Evolutionary conservation across 37 sponge, comb jelly and placozoan genomes (phyloP).

Genomic region (Agelas oroides): DNA sequence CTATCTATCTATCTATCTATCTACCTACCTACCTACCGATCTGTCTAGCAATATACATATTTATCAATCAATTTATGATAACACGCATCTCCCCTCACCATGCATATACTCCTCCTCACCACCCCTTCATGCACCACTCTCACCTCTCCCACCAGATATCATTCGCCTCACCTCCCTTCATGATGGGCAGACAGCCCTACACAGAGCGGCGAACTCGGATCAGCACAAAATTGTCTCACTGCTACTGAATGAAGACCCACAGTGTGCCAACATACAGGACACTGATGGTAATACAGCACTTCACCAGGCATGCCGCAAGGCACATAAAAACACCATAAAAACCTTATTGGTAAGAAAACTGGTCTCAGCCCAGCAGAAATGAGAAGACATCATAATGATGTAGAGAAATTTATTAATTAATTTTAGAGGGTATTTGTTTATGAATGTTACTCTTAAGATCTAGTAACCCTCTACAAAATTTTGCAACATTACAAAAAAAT

Average conservation of each 20-base stretch:
- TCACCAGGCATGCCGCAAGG: constrained; percentile 54
- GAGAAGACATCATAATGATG: no score
- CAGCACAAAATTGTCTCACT: constrained; percentile 26
- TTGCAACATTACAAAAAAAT: no score
- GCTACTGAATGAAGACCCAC: constrained; percentile 40
- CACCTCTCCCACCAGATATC: constrained; percentile 5
- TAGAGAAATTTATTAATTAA: no score
- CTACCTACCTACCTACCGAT: no score
- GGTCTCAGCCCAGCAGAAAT: no score
- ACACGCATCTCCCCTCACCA: constrained; percentile 48
- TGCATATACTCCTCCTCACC: constrained; percentile 49
- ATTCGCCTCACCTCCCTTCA: not conserved
- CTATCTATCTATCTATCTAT: no score
- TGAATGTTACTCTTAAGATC: no score
- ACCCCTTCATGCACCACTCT: not conserved
- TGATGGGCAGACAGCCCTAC: constrained; percentile 43
- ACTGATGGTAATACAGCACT: constrained; percentile 56
- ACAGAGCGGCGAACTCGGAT: constrained; percentile 44
- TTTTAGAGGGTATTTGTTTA: no score
- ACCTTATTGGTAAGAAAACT: constrained; percentile 32
- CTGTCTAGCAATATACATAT: no score
- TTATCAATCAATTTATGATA: no score
- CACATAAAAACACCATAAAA: constrained; percentile 15
- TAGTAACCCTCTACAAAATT: no score
- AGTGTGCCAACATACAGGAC: constrained; percentile 52